Evolutionary conservation across 1,140 invertebrate genomes (phyloP), one percentile per base, ranked within the genome.

Genomic region (Pseudomyrmex concolor): DNA sequence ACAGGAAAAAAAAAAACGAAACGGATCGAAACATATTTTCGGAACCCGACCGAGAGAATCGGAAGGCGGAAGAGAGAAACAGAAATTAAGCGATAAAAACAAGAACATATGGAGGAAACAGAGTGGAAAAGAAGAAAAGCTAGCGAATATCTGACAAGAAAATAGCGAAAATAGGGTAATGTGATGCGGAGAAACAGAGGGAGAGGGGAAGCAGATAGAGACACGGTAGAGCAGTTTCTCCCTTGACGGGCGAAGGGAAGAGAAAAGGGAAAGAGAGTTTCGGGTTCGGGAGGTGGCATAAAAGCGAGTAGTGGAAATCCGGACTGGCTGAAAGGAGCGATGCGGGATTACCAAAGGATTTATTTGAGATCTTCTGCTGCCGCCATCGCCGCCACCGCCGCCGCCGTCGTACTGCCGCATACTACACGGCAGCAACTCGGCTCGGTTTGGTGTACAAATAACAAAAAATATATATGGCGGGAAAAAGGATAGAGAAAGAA

Each of bases 301-400:
- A 91, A 91, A 93, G 92, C 89, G 89, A 90, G 88, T 89, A 90
- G 89, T 90, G 89, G 74, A 93, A 94, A 93, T 94, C 92, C 92
- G 89, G 90, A 88, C 86, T 89, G 86, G 89, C 90, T 93, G 93
- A 93, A 93, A 93, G 92, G 91, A 93, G 89, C 91, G 92, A 92
- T 91, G 93, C 88, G 83, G 92, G 92, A 94, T 94, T 94, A 94
- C 92, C 90, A 89, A 91, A 91, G 93, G 93, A 94, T 94, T 94
- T 94, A 93, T 94, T 92, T 91, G 92, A 93, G 92, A 93, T 94
- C 93, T 94, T 93, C 92, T 90, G 89, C 84, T 87, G 85, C 88
- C 85, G 81, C 85, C 48, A 57, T 60, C 85, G 59, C 72, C 57
- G 68, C 85, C 48, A 51, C 67, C 85, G 59, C 67, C 57, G 68